A percentile compares a stretch with the other conserved stretches of the same genome.
These are phyloP conservation scores for Clarias laeviceps DNA, from an alignment of 2,797 vertebrate species.

Conservation along the genomic window DNA sequence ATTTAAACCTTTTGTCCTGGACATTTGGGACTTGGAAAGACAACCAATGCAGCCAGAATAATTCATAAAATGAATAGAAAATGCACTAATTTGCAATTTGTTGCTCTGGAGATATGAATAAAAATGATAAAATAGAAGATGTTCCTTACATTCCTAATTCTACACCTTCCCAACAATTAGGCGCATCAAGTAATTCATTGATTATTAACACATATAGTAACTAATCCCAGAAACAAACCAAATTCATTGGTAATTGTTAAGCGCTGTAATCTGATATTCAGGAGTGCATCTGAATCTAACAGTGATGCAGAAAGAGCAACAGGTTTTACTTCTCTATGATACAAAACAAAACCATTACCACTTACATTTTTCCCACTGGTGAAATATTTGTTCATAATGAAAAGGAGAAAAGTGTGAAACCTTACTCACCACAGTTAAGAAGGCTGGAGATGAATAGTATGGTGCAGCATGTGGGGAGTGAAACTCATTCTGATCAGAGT, in stretches of 20 bases:
- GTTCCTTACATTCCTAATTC: background rate
- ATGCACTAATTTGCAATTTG: background rate
- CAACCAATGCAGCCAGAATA: background rate
- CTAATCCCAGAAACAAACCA: background rate
- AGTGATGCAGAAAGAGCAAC: background rate
- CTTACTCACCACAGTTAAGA: constrained; percentile 9
- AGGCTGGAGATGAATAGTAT: background rate
- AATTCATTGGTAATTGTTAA: background rate
- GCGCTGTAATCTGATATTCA: background rate
- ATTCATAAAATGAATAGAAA: background rate
- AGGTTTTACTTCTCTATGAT: background rate
- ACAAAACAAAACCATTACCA: background rate
- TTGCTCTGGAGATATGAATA: background rate
- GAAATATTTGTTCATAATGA: background rate
- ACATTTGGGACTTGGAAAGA: background rate
- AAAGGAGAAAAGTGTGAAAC: background rate
- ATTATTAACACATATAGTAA: background rate
- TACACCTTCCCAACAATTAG: background rate
- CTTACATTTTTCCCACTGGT: too few species aligned
- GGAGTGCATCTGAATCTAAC: background rate
- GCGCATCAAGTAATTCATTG: background rate
- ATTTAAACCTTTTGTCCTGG: background rate
- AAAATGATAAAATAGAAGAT: background rate
- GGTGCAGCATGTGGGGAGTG: background rate
- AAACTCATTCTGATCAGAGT: constrained; percentile 22